Percentiles rank a stretch among this genome's conserved stretches.
phyloP scores from a whole-genome alignment of 2,888 invertebrate genomes.

The Oxyscelio sp. region DNA sequence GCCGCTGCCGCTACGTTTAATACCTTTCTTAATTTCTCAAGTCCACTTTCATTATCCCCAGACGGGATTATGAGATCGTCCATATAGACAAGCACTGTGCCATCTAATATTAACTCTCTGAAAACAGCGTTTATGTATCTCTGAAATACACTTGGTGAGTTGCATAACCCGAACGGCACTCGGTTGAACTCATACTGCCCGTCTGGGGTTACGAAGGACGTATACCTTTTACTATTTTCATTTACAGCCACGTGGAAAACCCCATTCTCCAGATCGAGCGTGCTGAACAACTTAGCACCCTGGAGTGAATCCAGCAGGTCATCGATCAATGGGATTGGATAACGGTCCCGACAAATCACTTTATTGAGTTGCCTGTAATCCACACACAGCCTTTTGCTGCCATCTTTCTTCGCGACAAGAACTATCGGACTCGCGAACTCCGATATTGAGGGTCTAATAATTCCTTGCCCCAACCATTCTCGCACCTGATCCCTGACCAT shows the following conservation, averaged over 20 bases:
- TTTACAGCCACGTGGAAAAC: neutral
- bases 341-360: neutral
- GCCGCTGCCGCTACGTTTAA: neutral
- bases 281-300: neutral
- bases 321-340: neutral
- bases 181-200: neutral
- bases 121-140: conserved; percentile 13
- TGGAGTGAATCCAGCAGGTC: neutral
- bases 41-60: neutral
- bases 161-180: conserved; percentile 11
- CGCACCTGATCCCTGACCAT: neutral
- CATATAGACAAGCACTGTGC: neutral
- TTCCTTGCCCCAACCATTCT: neutral
- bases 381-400: neutral
- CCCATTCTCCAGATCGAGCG: neutral
- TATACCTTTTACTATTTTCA: neutral
- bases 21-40: neutral
- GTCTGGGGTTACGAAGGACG: neutral
- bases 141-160: conserved; percentile 21
- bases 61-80: conserved; percentile 9
- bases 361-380: neutral
- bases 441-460: neutral
- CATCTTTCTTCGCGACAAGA: neutral
- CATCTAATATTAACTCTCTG: neutral
- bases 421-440: neutral